Percentiles rank a stretch among this genome's conserved stretches.
Conservation (phyloP, 2,113 vertebrate genomes). For the Gobiocypris rarus region DNA sequence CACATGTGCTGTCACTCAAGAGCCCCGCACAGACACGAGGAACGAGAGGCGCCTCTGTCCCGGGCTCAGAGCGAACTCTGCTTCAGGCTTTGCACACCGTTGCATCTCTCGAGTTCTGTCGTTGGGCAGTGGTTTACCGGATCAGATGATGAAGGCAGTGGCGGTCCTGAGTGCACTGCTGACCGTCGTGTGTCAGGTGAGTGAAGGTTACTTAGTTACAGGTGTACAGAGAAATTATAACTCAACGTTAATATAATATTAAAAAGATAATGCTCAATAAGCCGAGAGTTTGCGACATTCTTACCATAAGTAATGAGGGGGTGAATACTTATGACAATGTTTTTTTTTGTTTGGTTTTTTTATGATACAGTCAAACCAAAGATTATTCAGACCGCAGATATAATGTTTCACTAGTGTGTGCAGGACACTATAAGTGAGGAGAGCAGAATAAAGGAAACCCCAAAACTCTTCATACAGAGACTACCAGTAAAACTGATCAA, state of each 20-base stretch:
- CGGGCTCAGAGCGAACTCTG: neutral
- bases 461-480: too few relatives aligned
- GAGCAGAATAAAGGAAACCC: too few relatives aligned
- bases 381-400: too few relatives aligned
- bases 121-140: constrained; percentile 22
- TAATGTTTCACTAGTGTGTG: too few relatives aligned
- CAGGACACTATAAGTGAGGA: too few relatives aligned
- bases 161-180: constrained; percentile 60
- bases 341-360: too few relatives aligned
- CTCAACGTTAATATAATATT: neutral
- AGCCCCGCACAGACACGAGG: constrained; percentile 25
- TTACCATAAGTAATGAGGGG: neutral
- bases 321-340: too few relatives aligned
- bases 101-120: neutral
- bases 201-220: constrained; percentile 17
- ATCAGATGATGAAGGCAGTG: constrained; percentile 68
- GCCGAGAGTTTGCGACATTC: neutral
- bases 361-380: too few relatives aligned
- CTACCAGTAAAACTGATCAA: too few relatives aligned
- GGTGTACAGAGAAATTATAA: neutral
- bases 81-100: neutral
- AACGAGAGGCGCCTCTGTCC: constrained; percentile 22
- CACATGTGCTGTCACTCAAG: constrained; percentile 83
- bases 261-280: neutral
- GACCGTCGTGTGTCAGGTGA: constrained; percentile 71